Conservation (phyloP, 2,797 vertebrate genomes). For the Lateolabrax maculatus region DNA sequence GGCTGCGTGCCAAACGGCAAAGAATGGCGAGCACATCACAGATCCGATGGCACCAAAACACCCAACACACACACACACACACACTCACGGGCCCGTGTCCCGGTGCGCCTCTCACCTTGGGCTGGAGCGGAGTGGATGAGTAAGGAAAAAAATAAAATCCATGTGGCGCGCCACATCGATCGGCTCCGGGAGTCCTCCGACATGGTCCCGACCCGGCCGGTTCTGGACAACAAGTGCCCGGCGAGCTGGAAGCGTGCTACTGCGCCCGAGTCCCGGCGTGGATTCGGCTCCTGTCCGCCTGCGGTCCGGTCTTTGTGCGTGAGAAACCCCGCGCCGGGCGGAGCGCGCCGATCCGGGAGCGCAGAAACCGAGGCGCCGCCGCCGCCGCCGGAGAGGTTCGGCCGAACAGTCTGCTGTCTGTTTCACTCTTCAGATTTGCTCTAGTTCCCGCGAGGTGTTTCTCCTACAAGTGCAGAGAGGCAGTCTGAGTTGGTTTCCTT, state of each 20-base stretch:
- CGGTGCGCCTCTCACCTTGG: conserved; percentile 81
- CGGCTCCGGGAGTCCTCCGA: conserved; percentile 65
- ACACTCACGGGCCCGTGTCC: conserved; percentile 13
- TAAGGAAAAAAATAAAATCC: conserved; percentile 85
- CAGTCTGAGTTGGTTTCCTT: conserved; percentile 16
- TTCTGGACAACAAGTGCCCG: conserved; percentile 80
- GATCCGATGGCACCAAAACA: background rate
- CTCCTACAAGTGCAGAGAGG: background rate
- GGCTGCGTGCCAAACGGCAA: conserved; percentile 25
- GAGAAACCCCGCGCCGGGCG: conserved; percentile 25
- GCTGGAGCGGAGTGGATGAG: conserved; percentile 74
- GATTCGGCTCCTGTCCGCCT: conserved; percentile 20
- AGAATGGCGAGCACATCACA: conserved; percentile 39
- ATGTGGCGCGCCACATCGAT: conserved; percentile 81
- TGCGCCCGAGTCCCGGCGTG: conserved; percentile 57
- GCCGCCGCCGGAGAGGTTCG: conserved; percentile 30
- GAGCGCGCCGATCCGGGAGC: conserved; percentile 57
- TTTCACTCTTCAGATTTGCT: conserved; percentile 17
- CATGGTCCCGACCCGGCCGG: conserved; percentile 72
- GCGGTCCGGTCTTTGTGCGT: background rate
- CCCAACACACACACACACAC: conserved; percentile 10
- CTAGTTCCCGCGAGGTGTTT: conserved; percentile 22
- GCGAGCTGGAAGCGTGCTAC: conserved; percentile 59
- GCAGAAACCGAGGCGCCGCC: conserved; percentile 9
- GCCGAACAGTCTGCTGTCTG: conserved; percentile 26